These are phyloP conservation scores for Aspiorhynchus laticeps DNA, from an alignment of 2,113 vertebrate species.

Conservation along the genomic window DNA sequence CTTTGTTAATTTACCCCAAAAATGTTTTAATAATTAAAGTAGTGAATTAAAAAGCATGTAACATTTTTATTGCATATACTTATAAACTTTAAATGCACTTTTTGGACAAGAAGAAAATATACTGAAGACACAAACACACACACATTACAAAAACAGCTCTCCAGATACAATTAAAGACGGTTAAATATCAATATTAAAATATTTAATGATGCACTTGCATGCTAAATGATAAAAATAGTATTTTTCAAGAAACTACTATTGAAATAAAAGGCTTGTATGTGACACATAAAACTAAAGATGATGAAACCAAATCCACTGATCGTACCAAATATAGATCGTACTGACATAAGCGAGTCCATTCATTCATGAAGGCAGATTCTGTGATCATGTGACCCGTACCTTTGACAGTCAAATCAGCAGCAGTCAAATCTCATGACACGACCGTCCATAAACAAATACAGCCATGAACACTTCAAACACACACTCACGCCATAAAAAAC, in stretches of 20 bases:
- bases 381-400: neutral
- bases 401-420: constrained; percentile 28
- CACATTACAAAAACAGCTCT: neutral
- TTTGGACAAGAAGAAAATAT: neutral
- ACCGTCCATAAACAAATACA: neutral
- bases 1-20: neutral
- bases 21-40: neutral
- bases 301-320: neutral
- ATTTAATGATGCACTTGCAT: neutral
- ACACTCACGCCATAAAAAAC: neutral
- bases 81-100: neutral
- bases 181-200: constrained; percentile 9
- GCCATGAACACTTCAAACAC: neutral
- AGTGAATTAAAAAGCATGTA: neutral
- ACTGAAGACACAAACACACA: neutral
- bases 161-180: neutral
- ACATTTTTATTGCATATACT: constrained; percentile 15
- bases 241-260: neutral
- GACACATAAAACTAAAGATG: neutral
- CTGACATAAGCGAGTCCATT: neutral
- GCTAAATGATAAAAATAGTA: neutral
- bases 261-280: neutral
- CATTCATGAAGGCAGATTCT: neutral
- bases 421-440: neutral
- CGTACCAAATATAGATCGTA: neutral